Evolutionary conservation across 1,140 invertebrate genomes (phyloP), one percentile per base, ranked within the genome.

Genomic region (Pseudomyrmex sp.): DNA sequence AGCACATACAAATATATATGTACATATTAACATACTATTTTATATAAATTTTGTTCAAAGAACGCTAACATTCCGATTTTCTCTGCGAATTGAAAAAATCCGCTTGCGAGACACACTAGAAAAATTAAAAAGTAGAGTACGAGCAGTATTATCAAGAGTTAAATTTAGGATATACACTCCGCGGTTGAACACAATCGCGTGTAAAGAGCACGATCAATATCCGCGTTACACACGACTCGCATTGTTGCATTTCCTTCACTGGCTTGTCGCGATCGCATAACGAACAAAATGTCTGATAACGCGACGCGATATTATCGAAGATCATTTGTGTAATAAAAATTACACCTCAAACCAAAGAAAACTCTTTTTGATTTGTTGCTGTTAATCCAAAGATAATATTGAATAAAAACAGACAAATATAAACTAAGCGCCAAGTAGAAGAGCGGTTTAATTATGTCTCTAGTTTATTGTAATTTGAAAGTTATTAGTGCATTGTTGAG

Each of bases 171-270:
- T 20, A 1, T 68, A 20, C 50, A n/a, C 12, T 35, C 1, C 56
- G 18, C 20, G 1, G 35, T 35, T 35, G 35, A 44, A 46, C 4
- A 66, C 13, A 46, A 35, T 69, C 35, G 15, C 59, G 20, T 18
- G 46, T 68, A 77, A 77, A 77, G 48, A 65, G 52, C 18, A 12
- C 48, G 52, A 77, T 77, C 75, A 26, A 77, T 77, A 77, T 54
- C 18, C 50, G 75, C 50, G 35, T 69, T 68, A 63, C 50, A 68
- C 5, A 23, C 50, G 26, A 26, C 48, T 66, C 3, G 44, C 63
- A 58, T 69, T 77, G 50, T 69, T 77, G 65, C 62, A 77, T 68
- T 77, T 2, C 23, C 26, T 8, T 77, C 18, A 18, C 54, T 54
- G 26, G 26, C 46, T 44, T 46, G 35, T 5, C 50, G 12, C 61